A percentile compares a stretch with the other conserved stretches of the same genome.
These are phyloP conservation scores for Drosophila grimshawi DNA, from an alignment of 1,140 invertebrate species.

Conservation along the genomic window DNA sequence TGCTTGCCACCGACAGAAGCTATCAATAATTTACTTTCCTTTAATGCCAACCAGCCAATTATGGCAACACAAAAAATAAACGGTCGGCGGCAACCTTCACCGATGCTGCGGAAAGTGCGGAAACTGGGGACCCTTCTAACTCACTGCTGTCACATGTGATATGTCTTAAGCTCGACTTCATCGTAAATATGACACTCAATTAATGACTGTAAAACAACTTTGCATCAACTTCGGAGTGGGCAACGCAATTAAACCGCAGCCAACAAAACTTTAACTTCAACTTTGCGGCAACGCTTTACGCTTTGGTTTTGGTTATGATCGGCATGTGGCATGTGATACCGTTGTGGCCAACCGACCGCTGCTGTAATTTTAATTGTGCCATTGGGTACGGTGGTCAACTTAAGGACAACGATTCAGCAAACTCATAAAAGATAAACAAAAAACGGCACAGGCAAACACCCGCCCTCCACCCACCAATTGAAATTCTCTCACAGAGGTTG, in stretches of 20 bases:
- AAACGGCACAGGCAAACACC: not conserved
- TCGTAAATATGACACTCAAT: slow-evolving; percentile 75
- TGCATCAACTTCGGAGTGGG: slow-evolving; percentile 5
- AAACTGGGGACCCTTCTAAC: slow-evolving; percentile 1
- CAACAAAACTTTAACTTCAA: slow-evolving; percentile 10
- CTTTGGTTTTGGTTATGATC: not conserved
- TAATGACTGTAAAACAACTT: slow-evolving; percentile 56
- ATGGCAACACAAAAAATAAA: slow-evolving; percentile 19
- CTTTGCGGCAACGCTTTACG: slow-evolving; percentile 6
- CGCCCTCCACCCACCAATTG: not conserved
- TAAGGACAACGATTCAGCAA: slow-evolving; percentile 14
- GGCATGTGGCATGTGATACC: slow-evolving; percentile 24
- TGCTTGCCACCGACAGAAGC: slow-evolving; percentile 44
- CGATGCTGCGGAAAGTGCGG: not conserved
- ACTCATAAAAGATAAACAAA: slow-evolving; percentile 21
- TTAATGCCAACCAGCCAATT: slow-evolving; percentile 69
- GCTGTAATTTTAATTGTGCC: slow-evolving; percentile 39
- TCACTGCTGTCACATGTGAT: slow-evolving; percentile 55
- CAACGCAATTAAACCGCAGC: slow-evolving; percentile 33
- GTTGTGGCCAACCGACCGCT: slow-evolving; percentile 4
- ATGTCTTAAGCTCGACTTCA: slow-evolving; percentile 32
- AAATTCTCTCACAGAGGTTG: not conserved
- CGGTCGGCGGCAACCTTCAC: not conserved
- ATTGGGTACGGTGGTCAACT: slow-evolving; percentile 37
- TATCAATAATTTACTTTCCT: slow-evolving; percentile 79